Evolutionary conservation across 92 coral and sea anemone genomes (phyloP).

Genomic region (Virgularia gustaviana): DNA sequence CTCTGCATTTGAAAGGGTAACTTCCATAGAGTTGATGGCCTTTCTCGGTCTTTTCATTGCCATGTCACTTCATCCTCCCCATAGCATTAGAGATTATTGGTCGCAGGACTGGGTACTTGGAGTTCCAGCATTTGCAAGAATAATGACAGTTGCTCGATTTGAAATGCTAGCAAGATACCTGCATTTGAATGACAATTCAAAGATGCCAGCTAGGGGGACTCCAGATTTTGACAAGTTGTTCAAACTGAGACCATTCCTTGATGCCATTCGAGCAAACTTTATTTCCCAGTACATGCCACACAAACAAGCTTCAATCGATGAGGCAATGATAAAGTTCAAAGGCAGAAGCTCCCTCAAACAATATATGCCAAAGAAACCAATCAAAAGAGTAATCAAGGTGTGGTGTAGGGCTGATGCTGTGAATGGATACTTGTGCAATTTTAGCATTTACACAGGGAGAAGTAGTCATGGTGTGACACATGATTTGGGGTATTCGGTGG

Average conservation of each 20-base stretch:
- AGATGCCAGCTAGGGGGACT: not conserved
- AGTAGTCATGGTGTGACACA: conserved; percentile 3
- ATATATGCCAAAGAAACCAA: conserved; percentile 31
- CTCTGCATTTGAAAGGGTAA: too few species aligned
- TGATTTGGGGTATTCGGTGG: conserved; percentile 38
- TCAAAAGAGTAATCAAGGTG: conserved; percentile 29
- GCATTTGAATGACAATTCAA: conserved; percentile 44
- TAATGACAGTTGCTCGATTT: conserved; percentile 14
- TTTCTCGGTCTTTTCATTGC: conserved; percentile 3
- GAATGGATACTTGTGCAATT: conserved; percentile 27
- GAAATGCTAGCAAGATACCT: not conserved
- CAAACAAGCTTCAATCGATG: conserved; percentile 23
- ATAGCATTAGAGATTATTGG: conserved; percentile 1
- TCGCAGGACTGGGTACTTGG: conserved; percentile 24
- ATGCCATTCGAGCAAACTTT: conserved; percentile 17
- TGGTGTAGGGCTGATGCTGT: conserved; percentile 43
- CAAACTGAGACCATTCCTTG: conserved; percentile 40
- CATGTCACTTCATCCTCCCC: conserved; percentile 10
- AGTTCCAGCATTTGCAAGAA: conserved; percentile 11
- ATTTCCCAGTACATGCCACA: conserved; percentile 1
- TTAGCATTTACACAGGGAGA: conserved; percentile 34
- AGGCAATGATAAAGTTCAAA: conserved; percentile 35
- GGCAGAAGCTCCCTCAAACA: conserved; percentile 31
- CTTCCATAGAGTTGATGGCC: not conserved
- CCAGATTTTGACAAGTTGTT: conserved; percentile 42